Conservation (phyloP, 2,797 vertebrate genomes). For the Parambassis ranga region DNA sequence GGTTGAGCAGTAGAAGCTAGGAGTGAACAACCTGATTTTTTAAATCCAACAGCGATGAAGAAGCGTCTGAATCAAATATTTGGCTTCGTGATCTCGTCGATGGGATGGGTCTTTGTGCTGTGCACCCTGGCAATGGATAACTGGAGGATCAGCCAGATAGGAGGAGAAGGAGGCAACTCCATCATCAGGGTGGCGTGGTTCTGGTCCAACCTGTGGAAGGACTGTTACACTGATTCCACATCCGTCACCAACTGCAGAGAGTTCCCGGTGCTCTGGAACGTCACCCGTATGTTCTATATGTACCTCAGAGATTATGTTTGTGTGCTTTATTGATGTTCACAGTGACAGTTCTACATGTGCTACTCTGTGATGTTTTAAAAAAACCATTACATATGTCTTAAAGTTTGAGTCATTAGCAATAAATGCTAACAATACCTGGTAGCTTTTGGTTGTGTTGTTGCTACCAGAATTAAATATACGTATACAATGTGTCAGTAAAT, state of each 20-base stretch:
- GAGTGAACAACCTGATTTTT: no score
- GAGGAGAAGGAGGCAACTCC: constrained; percentile 79
- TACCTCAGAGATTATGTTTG: background rate
- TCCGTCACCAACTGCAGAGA: constrained; percentile 75
- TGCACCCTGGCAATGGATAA: constrained; percentile 80
- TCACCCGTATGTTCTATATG: constrained; percentile 50
- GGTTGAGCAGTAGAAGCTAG: background rate
- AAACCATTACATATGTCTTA: background rate
- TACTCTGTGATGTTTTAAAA: background rate
- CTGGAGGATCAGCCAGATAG: constrained; percentile 75
- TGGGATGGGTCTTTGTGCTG: constrained; percentile 80
- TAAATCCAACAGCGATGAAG: constrained; percentile 74
- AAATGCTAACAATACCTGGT: no score
- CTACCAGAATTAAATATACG: no score
- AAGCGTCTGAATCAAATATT: constrained; percentile 76
- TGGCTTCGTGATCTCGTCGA: constrained; percentile 75
- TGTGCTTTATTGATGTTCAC: background rate
- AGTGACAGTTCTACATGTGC: background rate
- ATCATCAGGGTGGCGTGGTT: constrained; percentile 81
- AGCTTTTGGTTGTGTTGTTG: background rate
- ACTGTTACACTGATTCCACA: constrained; percentile 77
- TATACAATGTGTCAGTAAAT: no score
- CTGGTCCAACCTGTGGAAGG: constrained; percentile 83
- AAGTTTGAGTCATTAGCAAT: background rate
- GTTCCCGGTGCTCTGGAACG: constrained; percentile 75